Percentiles rank a stretch among this genome's conserved stretches.
phyloP scores from a whole-genome alignment of 2,888 invertebrate genomes.

The Agrenia bidenticulata region DNA sequence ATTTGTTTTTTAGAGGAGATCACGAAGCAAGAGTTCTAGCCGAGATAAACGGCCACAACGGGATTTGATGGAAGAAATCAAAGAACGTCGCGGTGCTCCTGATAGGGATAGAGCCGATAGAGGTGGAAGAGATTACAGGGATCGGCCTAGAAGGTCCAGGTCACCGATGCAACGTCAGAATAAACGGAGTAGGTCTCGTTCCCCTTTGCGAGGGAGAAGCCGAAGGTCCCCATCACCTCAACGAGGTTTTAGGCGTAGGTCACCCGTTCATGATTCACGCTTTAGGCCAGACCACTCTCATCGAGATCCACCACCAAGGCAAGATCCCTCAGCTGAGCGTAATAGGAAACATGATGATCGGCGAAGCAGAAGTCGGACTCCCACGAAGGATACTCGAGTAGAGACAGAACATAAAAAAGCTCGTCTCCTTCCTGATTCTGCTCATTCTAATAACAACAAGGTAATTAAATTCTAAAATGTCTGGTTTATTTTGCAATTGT shows the following conservation, averaged over 20 bases:
- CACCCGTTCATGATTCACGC: slow-evolving; percentile 52
- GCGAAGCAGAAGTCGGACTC: slow-evolving; percentile 56
- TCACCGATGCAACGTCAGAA: slow-evolving; percentile 4
- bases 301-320: neutral
- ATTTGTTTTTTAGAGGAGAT: slow-evolving; percentile 22
- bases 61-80: slow-evolving; percentile 23
- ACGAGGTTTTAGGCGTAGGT: slow-evolving; percentile 50
- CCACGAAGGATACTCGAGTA: slow-evolving; percentile 55
- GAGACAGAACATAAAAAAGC: slow-evolving; percentile 4
- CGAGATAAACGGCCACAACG: slow-evolving; percentile 16
- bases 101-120: slow-evolving; percentile 20
- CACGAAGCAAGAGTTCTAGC: slow-evolving; percentile 27
- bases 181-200: slow-evolving; percentile 26
- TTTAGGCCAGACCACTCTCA: slow-evolving; percentile 20
- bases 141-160: slow-evolving; percentile 10
- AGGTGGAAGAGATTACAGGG: slow-evolving; percentile 1
- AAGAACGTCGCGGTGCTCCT: slow-evolving; percentile 4
- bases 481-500: too few relatives aligned
- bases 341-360: slow-evolving; percentile 36
- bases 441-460: slow-evolving; percentile 14
- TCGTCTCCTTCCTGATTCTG: too few relatives aligned
- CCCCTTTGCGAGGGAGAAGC: slow-evolving; percentile 4
- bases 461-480: too few relatives aligned
- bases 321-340: slow-evolving; percentile 10
- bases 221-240: slow-evolving; percentile 11